These are phyloP conservation scores for Ibycter americanus DNA, from an alignment of 2,797 vertebrate species.

Conservation along the genomic window DNA sequence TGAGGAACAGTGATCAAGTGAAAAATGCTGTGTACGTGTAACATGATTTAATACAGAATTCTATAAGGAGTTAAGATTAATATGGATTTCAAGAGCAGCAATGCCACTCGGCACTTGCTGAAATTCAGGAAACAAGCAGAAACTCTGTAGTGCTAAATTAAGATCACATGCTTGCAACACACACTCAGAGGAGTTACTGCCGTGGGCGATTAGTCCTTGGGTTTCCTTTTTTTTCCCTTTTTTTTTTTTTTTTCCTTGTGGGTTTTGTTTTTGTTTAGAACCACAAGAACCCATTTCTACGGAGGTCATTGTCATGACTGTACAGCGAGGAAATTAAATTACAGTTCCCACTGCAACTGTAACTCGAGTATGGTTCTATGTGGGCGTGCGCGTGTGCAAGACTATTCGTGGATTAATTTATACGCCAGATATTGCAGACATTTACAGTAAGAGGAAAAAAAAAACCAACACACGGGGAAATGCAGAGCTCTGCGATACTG, in stretches of 20 bases:
- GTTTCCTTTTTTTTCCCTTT: background rate
- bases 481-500: background rate
- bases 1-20: background rate
- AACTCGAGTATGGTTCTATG: background rate
- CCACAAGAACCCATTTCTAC: background rate
- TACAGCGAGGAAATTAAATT: background rate
- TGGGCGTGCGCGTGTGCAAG: background rate
- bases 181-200: background rate
- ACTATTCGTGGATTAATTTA: background rate
- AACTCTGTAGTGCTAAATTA: background rate
- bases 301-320: background rate
- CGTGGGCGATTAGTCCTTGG: background rate
- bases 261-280: background rate
- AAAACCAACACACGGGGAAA: background rate
- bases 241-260: background rate
- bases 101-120: background rate
- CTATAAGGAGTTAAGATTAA: background rate
- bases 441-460: background rate
- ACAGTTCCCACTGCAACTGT: background rate
- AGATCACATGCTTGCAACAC: constrained; percentile 5
- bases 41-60: background rate
- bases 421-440: background rate
- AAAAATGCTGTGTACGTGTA: rapidly evolving
- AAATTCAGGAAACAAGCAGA: background rate
- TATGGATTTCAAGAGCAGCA: background rate